phyloP scores from a whole-genome alignment of 2,797 vertebrate species.

The Triplophysa yarkandensis region DNA sequence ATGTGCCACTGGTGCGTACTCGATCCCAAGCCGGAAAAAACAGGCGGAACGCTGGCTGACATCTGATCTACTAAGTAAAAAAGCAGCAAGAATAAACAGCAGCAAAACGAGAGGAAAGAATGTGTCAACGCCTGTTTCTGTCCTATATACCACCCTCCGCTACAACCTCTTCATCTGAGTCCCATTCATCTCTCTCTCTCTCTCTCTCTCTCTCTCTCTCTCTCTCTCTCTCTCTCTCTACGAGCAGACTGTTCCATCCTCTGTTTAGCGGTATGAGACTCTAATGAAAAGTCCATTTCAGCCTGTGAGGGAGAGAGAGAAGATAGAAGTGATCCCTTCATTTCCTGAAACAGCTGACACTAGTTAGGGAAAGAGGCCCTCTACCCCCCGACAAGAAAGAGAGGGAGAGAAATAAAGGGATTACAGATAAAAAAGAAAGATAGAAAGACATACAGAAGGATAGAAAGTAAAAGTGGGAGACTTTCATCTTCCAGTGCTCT shows the following conservation, averaged over 20 bases:
- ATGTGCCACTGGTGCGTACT: conserved; percentile 37
- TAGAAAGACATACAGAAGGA: conserved; percentile 35
- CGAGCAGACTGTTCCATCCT: conserved; percentile 11
- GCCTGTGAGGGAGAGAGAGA: not conserved
- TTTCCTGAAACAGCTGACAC: conserved; percentile 77
- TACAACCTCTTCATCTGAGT: conserved; percentile 47
- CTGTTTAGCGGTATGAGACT: conserved; percentile 12
- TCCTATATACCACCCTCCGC: conserved; percentile 32
- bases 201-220: conserved; percentile 53
- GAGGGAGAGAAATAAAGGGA: conserved; percentile 57
- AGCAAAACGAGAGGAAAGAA: conserved; percentile 61
- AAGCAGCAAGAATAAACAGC: conserved; percentile 51
- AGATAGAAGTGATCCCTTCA: conserved; percentile 69
- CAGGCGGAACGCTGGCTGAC: conserved; percentile 39
- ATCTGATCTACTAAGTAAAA: conserved; percentile 52
- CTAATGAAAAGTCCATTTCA: conserved; percentile 18
- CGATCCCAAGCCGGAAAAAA: conserved; percentile 30
- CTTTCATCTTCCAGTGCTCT: conserved; percentile 66
- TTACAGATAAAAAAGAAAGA: conserved; percentile 33
- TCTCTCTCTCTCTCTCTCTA: conserved; percentile 2
- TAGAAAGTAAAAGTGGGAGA: conserved; percentile 58
- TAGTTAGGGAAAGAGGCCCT: conserved; percentile 65
- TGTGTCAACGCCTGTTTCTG: conserved; percentile 70
- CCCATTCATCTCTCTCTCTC: conserved; percentile 60
- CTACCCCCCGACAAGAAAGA: conserved; percentile 52